These are phyloP conservation scores for Harpagifer antarcticus DNA, from an alignment of 2,797 vertebrate genomes.

Conservation along the genomic window DNA sequence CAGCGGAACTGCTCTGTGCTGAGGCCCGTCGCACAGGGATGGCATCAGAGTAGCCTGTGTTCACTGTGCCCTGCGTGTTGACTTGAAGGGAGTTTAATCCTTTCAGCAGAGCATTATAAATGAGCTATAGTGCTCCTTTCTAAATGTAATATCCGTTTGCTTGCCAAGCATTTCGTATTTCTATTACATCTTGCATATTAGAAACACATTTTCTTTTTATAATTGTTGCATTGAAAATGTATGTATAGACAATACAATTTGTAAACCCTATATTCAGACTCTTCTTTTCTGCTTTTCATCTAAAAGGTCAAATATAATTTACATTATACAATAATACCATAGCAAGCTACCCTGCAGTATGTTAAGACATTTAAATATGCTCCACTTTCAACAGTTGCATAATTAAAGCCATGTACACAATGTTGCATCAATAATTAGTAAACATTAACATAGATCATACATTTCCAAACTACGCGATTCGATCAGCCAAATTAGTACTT, in stretches of 20 bases:
- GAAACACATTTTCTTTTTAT: neutral
- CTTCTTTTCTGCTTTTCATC: neutral
- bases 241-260: neutral
- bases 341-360: too few species aligned
- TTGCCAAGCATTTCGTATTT: neutral
- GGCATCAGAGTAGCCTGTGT: conserved; percentile 27
- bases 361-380: too few species aligned
- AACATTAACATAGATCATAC: too few species aligned
- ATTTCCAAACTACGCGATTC: too few species aligned
- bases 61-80: rapidly evolving
- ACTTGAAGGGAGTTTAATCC: conserved; percentile 9
- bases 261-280: neutral
- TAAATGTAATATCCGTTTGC: neutral
- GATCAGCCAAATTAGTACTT: too few species aligned
- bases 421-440: too few species aligned
- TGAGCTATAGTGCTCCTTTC: neutral
- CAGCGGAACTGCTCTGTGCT: conserved; percentile 20
- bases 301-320: neutral
- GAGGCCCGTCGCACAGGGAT: conserved; percentile 68
- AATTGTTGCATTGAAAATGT: neutral
- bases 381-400: too few species aligned
- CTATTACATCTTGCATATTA: neutral
- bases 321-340: too few species aligned
- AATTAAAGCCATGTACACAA: too few species aligned
- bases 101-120: neutral